These are phyloP conservation scores for Hydroisotoma schaefferi DNA, from an alignment of 2,888 invertebrate species.

Conservation along the genomic window DNA sequence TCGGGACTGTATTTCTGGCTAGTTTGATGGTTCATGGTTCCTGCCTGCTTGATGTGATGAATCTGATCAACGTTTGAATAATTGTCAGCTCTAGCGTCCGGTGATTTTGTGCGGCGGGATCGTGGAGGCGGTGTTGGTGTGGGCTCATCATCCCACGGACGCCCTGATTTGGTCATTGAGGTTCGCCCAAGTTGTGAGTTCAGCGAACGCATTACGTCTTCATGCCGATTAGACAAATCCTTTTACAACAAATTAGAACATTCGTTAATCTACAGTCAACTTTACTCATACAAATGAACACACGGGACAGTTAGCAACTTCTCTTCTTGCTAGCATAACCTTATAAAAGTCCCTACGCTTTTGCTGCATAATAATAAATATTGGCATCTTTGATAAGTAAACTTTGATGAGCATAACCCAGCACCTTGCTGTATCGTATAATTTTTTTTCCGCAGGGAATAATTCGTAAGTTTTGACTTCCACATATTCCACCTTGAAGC, in stretches of 20 bases:
- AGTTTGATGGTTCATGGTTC: constrained; percentile 43
- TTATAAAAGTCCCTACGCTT: too few species aligned
- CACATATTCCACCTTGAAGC: too few species aligned
- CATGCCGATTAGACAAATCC: constrained; percentile 48
- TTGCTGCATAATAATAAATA: too few species aligned
- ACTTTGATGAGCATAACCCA: too few species aligned
- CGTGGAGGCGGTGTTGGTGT: constrained; percentile 49
- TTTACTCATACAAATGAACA: too few species aligned
- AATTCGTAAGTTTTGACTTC: too few species aligned
- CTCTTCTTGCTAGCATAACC: too few species aligned
- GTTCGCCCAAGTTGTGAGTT: constrained; percentile 48
- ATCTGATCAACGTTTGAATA: constrained; percentile 38
- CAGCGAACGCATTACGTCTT: constrained; percentile 48
- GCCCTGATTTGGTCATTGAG: constrained; percentile 47
- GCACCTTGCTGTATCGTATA: too few species aligned
- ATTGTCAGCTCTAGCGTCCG: constrained; percentile 42
- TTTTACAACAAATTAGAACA: constrained; percentile 32
- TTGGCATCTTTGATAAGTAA: too few species aligned
- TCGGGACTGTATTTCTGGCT: constrained; percentile 28
- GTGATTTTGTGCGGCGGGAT: constrained; percentile 48
- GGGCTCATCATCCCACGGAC: constrained; percentile 47
- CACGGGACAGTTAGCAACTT: too few species aligned
- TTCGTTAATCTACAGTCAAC: constrained; percentile 3
- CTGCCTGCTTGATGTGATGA: constrained; percentile 36
- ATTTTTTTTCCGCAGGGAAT: too few species aligned